phyloP scores from a whole-genome alignment of 2,113 vertebrate genomes.

The Argyrosomus japonicus region DNA sequence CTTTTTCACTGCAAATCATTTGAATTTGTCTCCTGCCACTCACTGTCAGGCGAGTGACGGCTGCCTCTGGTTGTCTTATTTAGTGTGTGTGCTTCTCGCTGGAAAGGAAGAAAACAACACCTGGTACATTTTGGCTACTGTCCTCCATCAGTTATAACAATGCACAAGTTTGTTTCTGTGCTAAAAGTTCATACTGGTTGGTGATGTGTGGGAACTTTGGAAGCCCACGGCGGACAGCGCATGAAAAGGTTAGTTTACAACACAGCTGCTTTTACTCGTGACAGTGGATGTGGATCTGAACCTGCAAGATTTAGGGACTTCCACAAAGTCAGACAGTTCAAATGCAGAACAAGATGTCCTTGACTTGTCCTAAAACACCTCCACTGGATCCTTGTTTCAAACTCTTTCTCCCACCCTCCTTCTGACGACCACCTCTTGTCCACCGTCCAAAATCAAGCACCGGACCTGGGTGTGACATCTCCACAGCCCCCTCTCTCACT shows the following conservation, averaged over 20 bases:
- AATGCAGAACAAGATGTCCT: no score
- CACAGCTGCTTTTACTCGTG: not conserved
- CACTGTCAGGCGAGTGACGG: not conserved
- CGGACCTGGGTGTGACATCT: not conserved
- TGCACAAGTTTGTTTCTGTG: no score
- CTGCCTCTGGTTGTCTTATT: slow-evolving; percentile 4
- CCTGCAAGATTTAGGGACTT: no score
- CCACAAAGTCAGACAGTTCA: no score
- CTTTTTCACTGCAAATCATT: slow-evolving; percentile 24
- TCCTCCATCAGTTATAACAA: not conserved
- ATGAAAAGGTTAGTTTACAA: not conserved
- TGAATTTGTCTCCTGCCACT: slow-evolving; percentile 28
- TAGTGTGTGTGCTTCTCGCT: not conserved
- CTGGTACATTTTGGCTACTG: not conserved
- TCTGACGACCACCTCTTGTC: not conserved
- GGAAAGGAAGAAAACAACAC: not conserved
- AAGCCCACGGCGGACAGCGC: not conserved
- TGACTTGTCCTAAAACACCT: no score
- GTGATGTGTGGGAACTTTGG: not conserved
- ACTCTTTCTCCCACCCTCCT: not conserved
- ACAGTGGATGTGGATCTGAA: not conserved
- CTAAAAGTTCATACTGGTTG: not conserved
- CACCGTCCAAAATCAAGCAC: not conserved
- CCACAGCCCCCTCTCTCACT: not conserved
- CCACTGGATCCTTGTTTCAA: no score